Evolutionary conservation across 2,797 vertebrate species (phyloP), one percentile per base, ranked within the genome.

Genomic region (Tamandua tetradactyla): DNA sequence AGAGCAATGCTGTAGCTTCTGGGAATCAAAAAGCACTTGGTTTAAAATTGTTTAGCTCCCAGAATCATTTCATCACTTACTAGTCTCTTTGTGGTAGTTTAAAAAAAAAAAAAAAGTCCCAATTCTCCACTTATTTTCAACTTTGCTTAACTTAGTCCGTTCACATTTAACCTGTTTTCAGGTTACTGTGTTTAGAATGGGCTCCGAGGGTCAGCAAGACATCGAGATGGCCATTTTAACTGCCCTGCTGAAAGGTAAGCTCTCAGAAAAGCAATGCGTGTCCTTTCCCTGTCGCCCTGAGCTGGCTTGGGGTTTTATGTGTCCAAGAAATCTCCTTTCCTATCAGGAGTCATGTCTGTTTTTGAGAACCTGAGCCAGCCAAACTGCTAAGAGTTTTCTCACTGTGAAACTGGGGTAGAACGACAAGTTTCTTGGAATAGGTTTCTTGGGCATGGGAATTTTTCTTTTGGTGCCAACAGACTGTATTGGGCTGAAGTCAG

Each of bases 181-280:
- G 99, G 99, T 99, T 95, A 99, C 99, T 0, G 99, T 99, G 89
- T 99, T 99, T 97, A 98, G 99, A 95, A 99, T 99, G 99, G 99
- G 99, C 7, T 99, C 99, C 0, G 99, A 99, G 92, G 99, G 99
- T 52, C 99, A 99, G 84, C 99, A 99, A 61, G 99, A 99, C 94
- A 99, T 99, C 57, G 99, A 99, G 98, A 99, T 99, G 99, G 99
- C 99, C 42, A 99, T 99, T 97, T 98, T 99, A 55, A 99, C 99
- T 0, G 99, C 99, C 49, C 98, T 99, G 91, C 98, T 99, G 84
- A 99, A 99, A 99, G 99, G 99, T 99, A 98, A 83, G 98, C 94
- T 84, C 49, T 25, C 3, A 6, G 15, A 52, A 72, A 1, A 25
- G 35, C 0, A 0, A 30, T 35, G 25, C 30, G 27, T 17, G 25